A percentile compares a stretch with the other conserved stretches of the same genome.
Evolutionary conservation across 2,113 vertebrate species (phyloP).

Genomic region (Alosa alosa): DNA sequence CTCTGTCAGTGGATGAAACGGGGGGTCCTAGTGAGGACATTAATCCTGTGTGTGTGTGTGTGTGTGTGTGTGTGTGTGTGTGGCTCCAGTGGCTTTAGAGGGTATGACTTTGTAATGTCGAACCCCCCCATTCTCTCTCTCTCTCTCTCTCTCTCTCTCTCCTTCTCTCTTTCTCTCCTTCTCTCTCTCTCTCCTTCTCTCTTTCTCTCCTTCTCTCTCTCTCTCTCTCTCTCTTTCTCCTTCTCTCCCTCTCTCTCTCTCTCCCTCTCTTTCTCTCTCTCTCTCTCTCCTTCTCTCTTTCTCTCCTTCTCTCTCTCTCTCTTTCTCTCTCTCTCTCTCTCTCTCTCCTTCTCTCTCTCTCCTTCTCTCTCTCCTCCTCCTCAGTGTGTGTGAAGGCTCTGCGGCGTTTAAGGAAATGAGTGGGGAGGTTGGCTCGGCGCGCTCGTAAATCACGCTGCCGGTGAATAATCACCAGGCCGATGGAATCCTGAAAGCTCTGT

Average conservation of each 20-base stretch:
- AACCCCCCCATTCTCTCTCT: neutral
- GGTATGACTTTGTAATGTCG: constrained; percentile 34
- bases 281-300: too few species aligned
- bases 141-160: neutral
- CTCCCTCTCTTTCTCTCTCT: neutral
- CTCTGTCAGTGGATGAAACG: neutral
- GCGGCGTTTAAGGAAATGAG: constrained; percentile 57
- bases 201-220: neutral
- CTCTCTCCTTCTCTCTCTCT: neutral
- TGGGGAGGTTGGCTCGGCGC: constrained; percentile 29
- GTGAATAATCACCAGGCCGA: constrained; percentile 49
- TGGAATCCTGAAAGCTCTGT: constrained; percentile 48
- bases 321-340: neutral
- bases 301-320: neutral
- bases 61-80: neutral
- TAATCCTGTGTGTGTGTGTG: neutral
- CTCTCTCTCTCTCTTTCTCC: neutral
- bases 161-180: neutral
- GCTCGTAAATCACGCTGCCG: constrained; percentile 52
- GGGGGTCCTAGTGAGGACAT: neutral
- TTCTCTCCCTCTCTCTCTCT: neutral
- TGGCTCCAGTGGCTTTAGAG: constrained; percentile 24
- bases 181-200: neutral
- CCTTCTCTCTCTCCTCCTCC: neutral
- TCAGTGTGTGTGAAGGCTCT: constrained; percentile 10